Conservation (phyloP, 2,888 invertebrate species). For the Lathronympha strigana region DNA sequence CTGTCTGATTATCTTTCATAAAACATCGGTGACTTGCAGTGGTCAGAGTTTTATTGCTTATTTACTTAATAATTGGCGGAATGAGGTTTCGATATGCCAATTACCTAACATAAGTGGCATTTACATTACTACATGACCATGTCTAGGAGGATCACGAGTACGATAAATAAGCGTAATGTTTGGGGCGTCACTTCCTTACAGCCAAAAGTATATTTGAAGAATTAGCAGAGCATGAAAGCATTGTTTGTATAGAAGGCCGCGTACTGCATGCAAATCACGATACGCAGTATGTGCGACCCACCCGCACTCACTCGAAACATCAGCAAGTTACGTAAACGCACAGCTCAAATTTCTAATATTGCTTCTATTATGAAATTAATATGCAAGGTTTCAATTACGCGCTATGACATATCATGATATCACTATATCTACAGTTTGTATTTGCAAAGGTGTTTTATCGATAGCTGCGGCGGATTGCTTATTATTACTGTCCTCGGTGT, state of each 20-base stretch:
- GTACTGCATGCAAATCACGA: conserved; percentile 20
- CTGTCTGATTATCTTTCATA: too few relatives aligned
- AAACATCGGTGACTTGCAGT: too few relatives aligned
- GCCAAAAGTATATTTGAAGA: conserved; percentile 2
- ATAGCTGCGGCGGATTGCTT: too few relatives aligned
- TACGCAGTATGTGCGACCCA: background rate
- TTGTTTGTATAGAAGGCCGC: conserved; percentile 35
- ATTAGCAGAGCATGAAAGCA: conserved; percentile 30
- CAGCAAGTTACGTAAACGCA: conserved; percentile 29
- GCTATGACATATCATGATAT: conserved; percentile 9
- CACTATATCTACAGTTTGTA: background rate
- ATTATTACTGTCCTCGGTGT: background rate
- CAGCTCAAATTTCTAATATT: conserved; percentile 46
- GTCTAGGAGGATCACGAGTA: background rate
- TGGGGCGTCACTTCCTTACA: conserved; percentile 12
- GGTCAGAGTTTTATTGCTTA: too few relatives aligned
- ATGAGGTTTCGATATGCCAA: background rate
- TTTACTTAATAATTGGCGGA: too few relatives aligned
- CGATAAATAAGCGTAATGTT: conserved; percentile 1
- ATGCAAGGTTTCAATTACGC: conserved; percentile 48
- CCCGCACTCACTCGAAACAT: conserved; percentile 15
- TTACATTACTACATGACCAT: background rate
- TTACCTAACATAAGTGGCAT: background rate
- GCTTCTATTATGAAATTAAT: conserved; percentile 50
- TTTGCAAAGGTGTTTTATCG: conserved; percentile 7